A percentile compares a stretch with the other conserved stretches of the same genome.
Conservation (phyloP, 2,797 vertebrate species). For the Peromyscus attwateri region DNA sequence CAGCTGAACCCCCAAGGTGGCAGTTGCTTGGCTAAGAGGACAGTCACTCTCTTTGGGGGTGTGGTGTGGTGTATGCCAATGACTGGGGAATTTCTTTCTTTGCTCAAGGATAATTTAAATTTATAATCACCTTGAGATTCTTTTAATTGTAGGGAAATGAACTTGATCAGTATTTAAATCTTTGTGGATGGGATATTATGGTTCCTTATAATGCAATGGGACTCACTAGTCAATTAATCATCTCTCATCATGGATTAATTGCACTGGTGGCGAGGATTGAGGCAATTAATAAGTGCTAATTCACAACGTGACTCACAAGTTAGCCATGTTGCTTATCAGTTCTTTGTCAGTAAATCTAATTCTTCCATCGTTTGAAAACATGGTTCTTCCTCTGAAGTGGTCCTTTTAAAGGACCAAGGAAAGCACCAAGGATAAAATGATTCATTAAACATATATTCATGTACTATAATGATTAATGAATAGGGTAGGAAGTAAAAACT, state of each 20-base stretch:
- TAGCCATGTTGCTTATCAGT: constrained; percentile 64
- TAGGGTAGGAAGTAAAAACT: constrained; percentile 68
- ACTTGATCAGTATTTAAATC: constrained; percentile 74
- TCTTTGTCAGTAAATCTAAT: constrained; percentile 69
- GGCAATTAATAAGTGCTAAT: constrained; percentile 81
- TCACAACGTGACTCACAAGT: constrained; percentile 77
- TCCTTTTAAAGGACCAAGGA: constrained; percentile 60
- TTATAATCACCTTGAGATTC: constrained; percentile 27
- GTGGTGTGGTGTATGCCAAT: neutral
- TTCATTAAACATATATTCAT: constrained; percentile 45
- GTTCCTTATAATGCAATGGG: constrained; percentile 77
- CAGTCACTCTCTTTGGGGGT: neutral
- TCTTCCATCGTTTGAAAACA: constrained; percentile 29
- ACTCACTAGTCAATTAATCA: constrained; percentile 78
- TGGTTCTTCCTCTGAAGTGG: constrained; percentile 57
- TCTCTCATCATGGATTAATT: constrained; percentile 85
- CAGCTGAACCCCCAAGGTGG: neutral
- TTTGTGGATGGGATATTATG: constrained; percentile 73
- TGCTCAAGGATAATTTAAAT: constrained; percentile 4
- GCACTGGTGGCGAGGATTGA: constrained; percentile 78
- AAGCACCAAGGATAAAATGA: neutral
- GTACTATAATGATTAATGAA: constrained; percentile 65
- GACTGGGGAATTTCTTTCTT: constrained; percentile 55
- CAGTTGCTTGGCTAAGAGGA: neutral
- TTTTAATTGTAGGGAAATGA: constrained; percentile 71